Percentiles rank a stretch among this genome's conserved stretches.
These are phyloP conservation scores for Hipposideros larvatus DNA, from an alignment of 2,797 vertebrate genomes.

Conservation along the genomic window DNA sequence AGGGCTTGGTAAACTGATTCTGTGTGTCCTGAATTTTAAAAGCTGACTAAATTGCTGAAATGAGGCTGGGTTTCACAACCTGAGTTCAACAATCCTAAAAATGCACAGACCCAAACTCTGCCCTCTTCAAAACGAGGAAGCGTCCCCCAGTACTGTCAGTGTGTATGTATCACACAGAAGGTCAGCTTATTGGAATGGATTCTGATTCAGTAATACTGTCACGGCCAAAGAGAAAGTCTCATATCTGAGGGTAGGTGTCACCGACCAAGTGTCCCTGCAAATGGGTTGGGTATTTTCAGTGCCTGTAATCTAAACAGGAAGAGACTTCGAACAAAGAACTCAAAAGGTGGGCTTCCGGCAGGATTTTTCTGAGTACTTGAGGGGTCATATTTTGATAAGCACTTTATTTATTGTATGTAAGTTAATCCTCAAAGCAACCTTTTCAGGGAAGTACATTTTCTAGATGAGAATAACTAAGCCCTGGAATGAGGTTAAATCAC, in stretches of 20 bases:
- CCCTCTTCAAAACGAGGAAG: neutral
- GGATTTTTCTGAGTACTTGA: neutral
- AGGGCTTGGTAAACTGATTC: neutral
- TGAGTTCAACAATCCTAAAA: neutral
- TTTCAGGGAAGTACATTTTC: conserved; percentile 1
- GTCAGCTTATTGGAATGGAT: neutral
- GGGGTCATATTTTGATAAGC: neutral
- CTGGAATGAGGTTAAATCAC: neutral
- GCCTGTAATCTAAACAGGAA: neutral
- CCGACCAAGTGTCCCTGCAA: neutral
- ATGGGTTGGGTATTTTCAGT: neutral
- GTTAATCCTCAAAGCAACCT: neutral
- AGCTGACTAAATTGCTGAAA: conserved; percentile 25
- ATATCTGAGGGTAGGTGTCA: too few species aligned
- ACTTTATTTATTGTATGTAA: neutral
- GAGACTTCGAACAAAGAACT: neutral
- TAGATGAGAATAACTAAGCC: neutral
- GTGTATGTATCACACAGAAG: neutral
- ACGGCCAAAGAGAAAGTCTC: neutral
- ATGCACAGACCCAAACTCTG: neutral
- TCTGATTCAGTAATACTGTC: neutral
- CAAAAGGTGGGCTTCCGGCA: neutral
- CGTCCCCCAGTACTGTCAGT: too few species aligned
- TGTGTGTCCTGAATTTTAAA: conserved; percentile 38
- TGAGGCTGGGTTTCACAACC: neutral